Percentiles rank a stretch among this genome's conserved stretches.
Conservation (phyloP, 1,140 invertebrate genomes). For the Caenorhabditis brenneri region DNA sequence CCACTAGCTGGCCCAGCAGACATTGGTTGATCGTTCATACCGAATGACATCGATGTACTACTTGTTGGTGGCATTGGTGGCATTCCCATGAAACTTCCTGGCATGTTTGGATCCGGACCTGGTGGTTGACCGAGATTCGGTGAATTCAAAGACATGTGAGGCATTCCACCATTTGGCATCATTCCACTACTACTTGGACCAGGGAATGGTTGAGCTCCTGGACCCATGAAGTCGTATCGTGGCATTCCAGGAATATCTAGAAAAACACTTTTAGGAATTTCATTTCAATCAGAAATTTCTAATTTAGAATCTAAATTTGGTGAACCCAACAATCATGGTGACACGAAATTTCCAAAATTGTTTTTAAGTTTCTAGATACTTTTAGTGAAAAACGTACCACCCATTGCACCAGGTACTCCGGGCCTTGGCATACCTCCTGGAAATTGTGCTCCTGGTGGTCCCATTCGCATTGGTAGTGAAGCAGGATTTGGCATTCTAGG, state of each 20-base stretch:
- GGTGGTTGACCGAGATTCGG: constrained; percentile 6
- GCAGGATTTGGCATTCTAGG: constrained; percentile 26
- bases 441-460: neutral
- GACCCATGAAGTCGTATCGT: constrained; percentile 23
- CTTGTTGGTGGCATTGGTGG: constrained; percentile 13
- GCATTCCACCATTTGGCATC: constrained; percentile 42
- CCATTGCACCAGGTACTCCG: neutral
- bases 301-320: neutral
- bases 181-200: constrained; percentile 20
- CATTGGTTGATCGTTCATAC: constrained; percentile 32
- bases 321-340: too few species aligned
- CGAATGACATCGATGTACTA: constrained; percentile 18
- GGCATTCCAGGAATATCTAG: constrained; percentile 15
- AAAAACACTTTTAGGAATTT: neutral
- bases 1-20: constrained; percentile 57
- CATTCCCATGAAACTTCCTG: constrained; percentile 42
- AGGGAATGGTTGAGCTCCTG: neutral
- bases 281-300: neutral
- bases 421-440: constrained; percentile 16
- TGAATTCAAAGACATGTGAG: constrained; percentile 47
- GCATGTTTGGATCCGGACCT: neutral
- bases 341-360: too few species aligned
- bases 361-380: neutral
- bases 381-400: neutral
- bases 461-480: constrained; percentile 43